phyloP scores from a whole-genome alignment of 2,113 vertebrate genomes.

The Desmodus rotundus region DNA sequence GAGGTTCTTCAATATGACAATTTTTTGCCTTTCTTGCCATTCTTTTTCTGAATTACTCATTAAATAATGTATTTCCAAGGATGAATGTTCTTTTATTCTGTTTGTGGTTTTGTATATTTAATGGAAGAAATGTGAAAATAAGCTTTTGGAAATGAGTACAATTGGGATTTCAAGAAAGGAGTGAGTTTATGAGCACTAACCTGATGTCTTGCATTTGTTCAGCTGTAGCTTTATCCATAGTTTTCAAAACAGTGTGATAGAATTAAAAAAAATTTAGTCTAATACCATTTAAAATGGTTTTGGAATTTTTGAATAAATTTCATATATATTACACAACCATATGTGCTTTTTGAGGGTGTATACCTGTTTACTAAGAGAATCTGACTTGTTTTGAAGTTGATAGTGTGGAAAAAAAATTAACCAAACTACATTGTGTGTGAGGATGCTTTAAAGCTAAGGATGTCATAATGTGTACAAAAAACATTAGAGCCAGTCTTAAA shows the following conservation, averaged over 20 bases:
- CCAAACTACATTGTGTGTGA: background rate
- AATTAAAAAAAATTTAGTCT: background rate
- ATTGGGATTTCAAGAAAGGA: conserved; percentile 37
- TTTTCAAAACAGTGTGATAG: conserved; percentile 6
- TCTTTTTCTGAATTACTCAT: background rate
- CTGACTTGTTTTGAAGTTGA: conserved; percentile 39
- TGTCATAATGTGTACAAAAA: conserved; percentile 1
- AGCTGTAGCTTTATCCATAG: background rate
- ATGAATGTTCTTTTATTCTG: background rate
- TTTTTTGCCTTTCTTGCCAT: conserved; percentile 13
- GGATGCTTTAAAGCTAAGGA: background rate
- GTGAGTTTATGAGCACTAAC: background rate
- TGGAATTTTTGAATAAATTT: conserved; percentile 1
- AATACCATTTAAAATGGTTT: background rate
- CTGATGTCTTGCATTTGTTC: background rate
- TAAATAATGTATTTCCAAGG: conserved; percentile 16
- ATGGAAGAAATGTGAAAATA: conserved; percentile 32
- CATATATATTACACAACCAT: background rate
- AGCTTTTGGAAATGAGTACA: conserved; percentile 40
- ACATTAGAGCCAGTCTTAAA: background rate
- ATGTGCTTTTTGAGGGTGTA: background rate
- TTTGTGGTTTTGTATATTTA: conserved; percentile 52
- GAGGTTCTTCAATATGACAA: background rate
- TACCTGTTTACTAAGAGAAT: conserved; percentile 1
- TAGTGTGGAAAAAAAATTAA: background rate